A percentile compares a stretch with the other conserved stretches of the same genome.
Conservation (phyloP, 2,113 vertebrate genomes). For the Sander vitreus region DNA sequence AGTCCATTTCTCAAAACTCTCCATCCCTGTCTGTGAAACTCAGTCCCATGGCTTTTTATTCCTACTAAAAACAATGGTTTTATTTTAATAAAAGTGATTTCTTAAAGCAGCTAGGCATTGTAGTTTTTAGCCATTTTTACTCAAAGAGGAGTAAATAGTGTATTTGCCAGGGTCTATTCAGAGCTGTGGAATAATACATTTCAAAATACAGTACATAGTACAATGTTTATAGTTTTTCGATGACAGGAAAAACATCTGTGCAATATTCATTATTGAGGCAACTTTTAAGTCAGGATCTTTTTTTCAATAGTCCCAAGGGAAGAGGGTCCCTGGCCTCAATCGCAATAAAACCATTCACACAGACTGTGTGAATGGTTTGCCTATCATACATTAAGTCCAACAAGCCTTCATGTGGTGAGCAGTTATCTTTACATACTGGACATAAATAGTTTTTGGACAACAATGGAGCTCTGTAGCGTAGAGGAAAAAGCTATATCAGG, state of each 20-base stretch:
- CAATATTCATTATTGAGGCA: slow-evolving; percentile 6
- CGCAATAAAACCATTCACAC: slow-evolving; percentile 19
- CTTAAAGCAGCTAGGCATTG: background rate
- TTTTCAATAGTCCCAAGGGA: slow-evolving; percentile 7
- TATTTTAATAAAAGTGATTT: background rate
- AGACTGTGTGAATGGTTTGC: slow-evolving; percentile 31
- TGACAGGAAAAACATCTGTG: slow-evolving; percentile 13
- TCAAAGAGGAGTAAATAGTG: background rate
- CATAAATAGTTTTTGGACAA: slow-evolving; percentile 7
- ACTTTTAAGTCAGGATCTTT: background rate
- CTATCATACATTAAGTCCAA: slow-evolving; percentile 12
- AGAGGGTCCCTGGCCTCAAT: slow-evolving; percentile 3
- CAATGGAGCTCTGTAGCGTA: background rate
- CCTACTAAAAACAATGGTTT: background rate
- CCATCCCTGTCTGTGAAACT: background rate
- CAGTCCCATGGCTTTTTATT: background rate
- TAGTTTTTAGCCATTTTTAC: background rate
- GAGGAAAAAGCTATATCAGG: slow-evolving; percentile 7
- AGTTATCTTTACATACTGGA: slow-evolving; percentile 3
- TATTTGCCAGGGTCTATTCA: background rate
- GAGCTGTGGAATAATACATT: background rate
- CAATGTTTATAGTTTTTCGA: background rate
- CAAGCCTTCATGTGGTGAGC: slow-evolving; percentile 3
- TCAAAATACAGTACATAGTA: background rate
- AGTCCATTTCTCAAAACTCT: background rate